Evolutionary conservation across 2,113 vertebrate species (phyloP), one percentile per base, ranked within the genome.

Genomic region (Cettia cetti): DNA sequence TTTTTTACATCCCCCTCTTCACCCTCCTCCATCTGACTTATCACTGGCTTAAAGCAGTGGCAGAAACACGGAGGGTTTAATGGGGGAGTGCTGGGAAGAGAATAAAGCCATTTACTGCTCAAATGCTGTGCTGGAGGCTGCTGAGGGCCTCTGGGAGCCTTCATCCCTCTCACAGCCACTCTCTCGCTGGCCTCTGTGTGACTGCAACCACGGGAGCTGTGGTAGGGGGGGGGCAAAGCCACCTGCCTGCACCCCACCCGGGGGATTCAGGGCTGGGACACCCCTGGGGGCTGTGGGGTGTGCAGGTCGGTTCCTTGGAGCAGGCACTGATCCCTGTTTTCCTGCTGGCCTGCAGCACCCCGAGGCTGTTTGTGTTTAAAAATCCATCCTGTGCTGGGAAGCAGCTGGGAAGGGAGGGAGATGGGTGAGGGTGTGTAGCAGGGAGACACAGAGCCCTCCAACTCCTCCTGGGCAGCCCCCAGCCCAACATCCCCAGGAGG

Each of bases 51-150:
- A 13, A 61, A 91, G 95, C 37, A 10, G 50, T 2, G 66, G 87
- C 30, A 90, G 92, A 88, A 89, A 57, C 12, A 20, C 21, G 24
- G 66, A 80, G 54, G 81, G 92, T 96, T 87, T 80, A 93, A 95
- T 92, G 93, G 94, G 86, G 42, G 49, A 71, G 90, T 65, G 94
- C 96, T 93, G 90, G 92, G 89, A 91, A 91, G 92, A 72, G 92
- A 96, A 94, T 54, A 86, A 30, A 72, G 39, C 65, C 47, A 40
- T 94, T 96, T 94, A 84, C 94, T 77, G 81, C 88, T 85, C 84
- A 37, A 69, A 92, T 49, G 82, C 85, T 16, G 5, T 0, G 11
- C 85, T 20, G 27, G 90, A 94, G 84, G 40, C 89, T 61, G 39
- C 57, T 15, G 3, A 6, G 7, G 52, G 87, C 79, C 79, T 35